Evolutionary conservation across 2,888 invertebrate genomes (phyloP).

Genomic region (Agrilus cyanescens): DNA sequence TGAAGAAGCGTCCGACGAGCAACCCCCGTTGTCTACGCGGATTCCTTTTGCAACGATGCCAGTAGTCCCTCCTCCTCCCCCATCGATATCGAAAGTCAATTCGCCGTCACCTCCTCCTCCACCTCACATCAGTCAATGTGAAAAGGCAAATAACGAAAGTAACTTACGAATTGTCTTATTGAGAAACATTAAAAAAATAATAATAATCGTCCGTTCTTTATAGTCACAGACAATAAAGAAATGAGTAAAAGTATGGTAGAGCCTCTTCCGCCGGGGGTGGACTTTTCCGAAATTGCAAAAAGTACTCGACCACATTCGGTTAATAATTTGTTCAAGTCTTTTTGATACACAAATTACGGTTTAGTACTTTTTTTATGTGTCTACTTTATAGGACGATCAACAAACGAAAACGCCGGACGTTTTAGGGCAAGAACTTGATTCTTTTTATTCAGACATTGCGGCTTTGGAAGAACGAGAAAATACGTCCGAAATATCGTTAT

Average conservation of each 20-base stretch:
- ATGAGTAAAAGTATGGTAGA: slow-evolving; percentile 21
- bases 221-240: no score
- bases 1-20: slow-evolving; percentile 19
- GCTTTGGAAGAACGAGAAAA: slow-evolving; percentile 35
- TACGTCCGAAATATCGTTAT: slow-evolving; percentile 7
- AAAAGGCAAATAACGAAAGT: neutral
- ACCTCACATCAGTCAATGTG: slow-evolving; percentile 8
- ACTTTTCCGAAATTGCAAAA: slow-evolving; percentile 30
- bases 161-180: no score
- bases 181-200: no score
- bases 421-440: slow-evolving; percentile 41
- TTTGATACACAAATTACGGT: no score
- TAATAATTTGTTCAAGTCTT: neutral
- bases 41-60: neutral
- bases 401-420: slow-evolving; percentile 22
- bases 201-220: no score
- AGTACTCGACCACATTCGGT: neutral
- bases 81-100: slow-evolving; percentile 12
- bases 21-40: slow-evolving; percentile 22
- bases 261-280: slow-evolving; percentile 44
- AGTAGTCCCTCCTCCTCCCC: slow-evolving; percentile 19
- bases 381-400: no score
- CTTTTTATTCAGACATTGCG: slow-evolving; percentile 50
- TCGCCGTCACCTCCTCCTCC: slow-evolving; percentile 13
- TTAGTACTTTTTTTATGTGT: no score